Conservation (phyloP, 1,140 invertebrate genomes). For the Luehdorfia chinensis region DNA sequence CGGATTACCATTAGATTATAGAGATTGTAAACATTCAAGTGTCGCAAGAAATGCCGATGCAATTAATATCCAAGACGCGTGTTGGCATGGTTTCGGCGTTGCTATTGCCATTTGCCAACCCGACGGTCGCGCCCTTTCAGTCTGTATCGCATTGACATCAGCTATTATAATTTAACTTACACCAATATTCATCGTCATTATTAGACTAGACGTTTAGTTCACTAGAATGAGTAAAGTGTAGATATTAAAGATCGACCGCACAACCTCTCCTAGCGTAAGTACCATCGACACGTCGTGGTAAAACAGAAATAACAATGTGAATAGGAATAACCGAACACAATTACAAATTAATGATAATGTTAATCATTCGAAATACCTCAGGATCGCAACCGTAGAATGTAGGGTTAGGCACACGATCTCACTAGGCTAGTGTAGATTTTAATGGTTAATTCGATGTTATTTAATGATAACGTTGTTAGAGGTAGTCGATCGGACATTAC, state of each 20-base stretch:
- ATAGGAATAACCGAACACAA: not conserved
- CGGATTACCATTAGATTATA: constrained; percentile 5
- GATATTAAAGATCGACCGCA: not conserved
- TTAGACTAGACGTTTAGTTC: not conserved
- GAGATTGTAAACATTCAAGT: not conserved
- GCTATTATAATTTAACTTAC: not conserved
- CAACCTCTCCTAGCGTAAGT: constrained; percentile 5
- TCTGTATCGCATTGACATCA: not conserved
- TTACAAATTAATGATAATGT: not conserved
- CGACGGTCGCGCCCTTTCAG: not conserved
- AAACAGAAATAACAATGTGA: not conserved
- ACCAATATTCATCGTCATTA: not conserved
- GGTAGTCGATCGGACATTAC: not conserved
- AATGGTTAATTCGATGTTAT: constrained; percentile 1
- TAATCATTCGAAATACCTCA: not conserved
- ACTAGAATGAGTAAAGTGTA: constrained; percentile 4
- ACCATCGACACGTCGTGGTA: not conserved
- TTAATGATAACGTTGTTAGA: not conserved
- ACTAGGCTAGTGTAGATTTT: not conserved
- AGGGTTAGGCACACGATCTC: not conserved
- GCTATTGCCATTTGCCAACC: not conserved
- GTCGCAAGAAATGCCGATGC: not conserved
- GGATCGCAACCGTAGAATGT: not conserved
- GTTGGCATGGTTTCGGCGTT: not conserved
- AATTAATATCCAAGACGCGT: not conserved